Percentiles rank a stretch among this genome's conserved stretches.
Evolutionary conservation across 2,888 invertebrate genomes (phyloP).

Genomic region (Euzetes globulus): DNA sequence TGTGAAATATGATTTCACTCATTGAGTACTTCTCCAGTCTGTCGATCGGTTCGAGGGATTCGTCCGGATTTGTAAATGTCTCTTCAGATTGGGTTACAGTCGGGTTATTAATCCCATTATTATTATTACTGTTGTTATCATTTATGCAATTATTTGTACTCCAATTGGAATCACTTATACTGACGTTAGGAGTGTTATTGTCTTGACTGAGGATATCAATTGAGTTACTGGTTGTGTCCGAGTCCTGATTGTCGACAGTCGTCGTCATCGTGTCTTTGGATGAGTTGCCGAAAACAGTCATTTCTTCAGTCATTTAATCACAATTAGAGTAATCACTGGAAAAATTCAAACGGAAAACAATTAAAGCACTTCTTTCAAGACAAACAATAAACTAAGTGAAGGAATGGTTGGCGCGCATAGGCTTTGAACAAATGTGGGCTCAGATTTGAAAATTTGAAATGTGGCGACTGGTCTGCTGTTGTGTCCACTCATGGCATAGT

Average conservation of each 20-base stretch:
- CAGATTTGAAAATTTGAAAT: not conserved
- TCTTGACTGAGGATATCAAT: not conserved
- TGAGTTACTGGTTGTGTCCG: not conserved
- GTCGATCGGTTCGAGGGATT: slow-evolving; percentile 46
- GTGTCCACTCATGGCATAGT: not conserved
- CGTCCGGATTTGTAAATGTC: slow-evolving; percentile 43
- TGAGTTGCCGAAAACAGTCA: slow-evolving; percentile 10
- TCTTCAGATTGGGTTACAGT: slow-evolving; percentile 32
- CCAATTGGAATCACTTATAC: not conserved
- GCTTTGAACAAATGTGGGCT: not conserved
- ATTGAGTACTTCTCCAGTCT: slow-evolving; percentile 48
- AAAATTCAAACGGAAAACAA: not conserved
- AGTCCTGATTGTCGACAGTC: not conserved
- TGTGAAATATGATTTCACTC: slow-evolving; percentile 49
- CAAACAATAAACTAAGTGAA: too few species aligned
- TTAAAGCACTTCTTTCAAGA: not conserved
- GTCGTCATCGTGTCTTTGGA: not conserved
- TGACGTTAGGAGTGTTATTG: not conserved
- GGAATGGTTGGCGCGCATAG: not conserved
- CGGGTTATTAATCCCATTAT: not conserved
- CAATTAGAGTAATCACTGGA: not conserved
- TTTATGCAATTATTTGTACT: slow-evolving; percentile 1
- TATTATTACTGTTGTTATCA: not conserved
- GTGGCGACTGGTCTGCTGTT: not conserved
- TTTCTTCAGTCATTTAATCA: slow-evolving; percentile 5